Percentiles rank a stretch among this genome's conserved stretches.
These are phyloP conservation scores for Butorides virescens DNA, from an alignment of 2,113 vertebrate genomes.

Conservation along the genomic window DNA sequence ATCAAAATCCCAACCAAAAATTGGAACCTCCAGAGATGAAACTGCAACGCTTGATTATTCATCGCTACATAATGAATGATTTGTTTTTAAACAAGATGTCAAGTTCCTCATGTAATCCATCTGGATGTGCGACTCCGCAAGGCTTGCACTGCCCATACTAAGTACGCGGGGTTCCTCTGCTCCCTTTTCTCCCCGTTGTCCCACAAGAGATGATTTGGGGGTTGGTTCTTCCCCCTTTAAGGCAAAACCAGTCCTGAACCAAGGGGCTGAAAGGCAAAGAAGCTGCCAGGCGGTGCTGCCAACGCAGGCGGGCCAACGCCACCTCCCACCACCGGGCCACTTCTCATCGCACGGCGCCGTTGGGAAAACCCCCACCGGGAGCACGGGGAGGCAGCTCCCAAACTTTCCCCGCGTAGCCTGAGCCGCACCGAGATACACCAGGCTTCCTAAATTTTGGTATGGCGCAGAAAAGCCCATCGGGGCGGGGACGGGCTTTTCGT, in stretches of 20 bases:
- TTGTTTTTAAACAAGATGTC: slow-evolving; percentile 76
- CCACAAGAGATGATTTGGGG: not conserved
- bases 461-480: accelerated
- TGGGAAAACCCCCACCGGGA: accelerated
- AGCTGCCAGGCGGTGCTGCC: accelerated
- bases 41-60: slow-evolving; percentile 75
- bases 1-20: slow-evolving; percentile 76
- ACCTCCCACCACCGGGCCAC: not conserved
- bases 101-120: slow-evolving; percentile 72
- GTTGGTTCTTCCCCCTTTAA: too few relatives aligned
- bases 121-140: slow-evolving; percentile 60
- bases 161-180: not conserved
- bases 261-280: not conserved
- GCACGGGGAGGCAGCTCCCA: not conserved
- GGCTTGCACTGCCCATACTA: slow-evolving; percentile 60
- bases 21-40: slow-evolving; percentile 74
- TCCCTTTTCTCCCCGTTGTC: slow-evolving; percentile 1
- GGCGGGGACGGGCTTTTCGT: not conserved
- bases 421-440: accelerated
- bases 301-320: not conserved
- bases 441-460: accelerated
- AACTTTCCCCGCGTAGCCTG: accelerated
- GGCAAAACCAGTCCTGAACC: not conserved
- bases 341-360: accelerated
- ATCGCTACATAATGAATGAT: slow-evolving; percentile 73